Base-by-base conservation (phyloP, 2,113 vertebrate genomes). In the Prolemur simus region DNA sequence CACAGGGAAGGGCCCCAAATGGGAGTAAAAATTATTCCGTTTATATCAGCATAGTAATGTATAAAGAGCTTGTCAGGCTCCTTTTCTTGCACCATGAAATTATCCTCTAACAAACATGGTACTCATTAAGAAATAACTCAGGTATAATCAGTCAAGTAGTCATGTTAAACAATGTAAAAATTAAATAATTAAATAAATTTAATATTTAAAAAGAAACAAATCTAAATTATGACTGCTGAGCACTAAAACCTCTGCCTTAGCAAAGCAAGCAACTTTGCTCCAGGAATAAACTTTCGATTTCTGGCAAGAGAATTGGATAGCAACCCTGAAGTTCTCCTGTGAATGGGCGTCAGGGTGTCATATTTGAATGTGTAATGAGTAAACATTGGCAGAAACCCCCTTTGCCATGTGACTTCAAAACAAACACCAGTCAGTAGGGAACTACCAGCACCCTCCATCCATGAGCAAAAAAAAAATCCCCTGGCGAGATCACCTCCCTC, bases 391-490 rank as follows among this genome's bases (percentile, higher is more conserved):
- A 96, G 91, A 92, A 96, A 93, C 37, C 81, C 91, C 95, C 58
- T 92, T 93, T 45, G 32, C 64, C 97, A 95, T 2, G 39, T 97
- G 96, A 96, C 89, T 97, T 91, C 84, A 97, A 97, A 96, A 94
- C 84, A 97, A 95, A 97, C 76, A 96, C 49, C 81, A 88, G 85
- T 91, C 93, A 81, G 86, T 89, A 84, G 97, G 93, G 93, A 96
- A 82, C 91, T 91, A 85, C 95, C 96, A 95, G 66, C 23, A 18
- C 23, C 25, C 39, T 84, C 80, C 52, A 8, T 94, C 34, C 39
- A 0, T 18, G 42, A n/a, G 93, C 94, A 47, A 82, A 89, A 89
- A 89, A n/a, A 88, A 96, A 95, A 73, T 86, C 73, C 86, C 94
- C 82, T 39, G 56, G 60, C 1, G 9, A 58, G 80, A 86, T 52